Evolutionary conservation across 2,113 vertebrate genomes (phyloP).

Genomic region (Ceyx melanurus): DNA sequence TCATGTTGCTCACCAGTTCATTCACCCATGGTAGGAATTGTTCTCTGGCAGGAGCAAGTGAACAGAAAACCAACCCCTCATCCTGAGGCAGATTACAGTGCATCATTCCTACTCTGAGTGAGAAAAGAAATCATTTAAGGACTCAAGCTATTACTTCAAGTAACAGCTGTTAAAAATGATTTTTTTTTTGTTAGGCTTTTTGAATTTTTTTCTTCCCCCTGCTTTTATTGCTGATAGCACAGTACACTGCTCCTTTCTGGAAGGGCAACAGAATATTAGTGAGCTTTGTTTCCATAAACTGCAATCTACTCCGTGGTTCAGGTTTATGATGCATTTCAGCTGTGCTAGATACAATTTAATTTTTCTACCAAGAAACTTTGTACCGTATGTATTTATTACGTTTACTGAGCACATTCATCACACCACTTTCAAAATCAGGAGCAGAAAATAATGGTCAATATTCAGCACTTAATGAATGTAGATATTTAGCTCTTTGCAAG

Average conservation of each 20-base stretch:
- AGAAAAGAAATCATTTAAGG: background rate
- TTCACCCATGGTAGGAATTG: background rate
- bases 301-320: slow-evolving; percentile 42
- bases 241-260: background rate
- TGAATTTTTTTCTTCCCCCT: background rate
- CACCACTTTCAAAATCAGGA: background rate
- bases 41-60: background rate
- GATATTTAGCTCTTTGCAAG: background rate
- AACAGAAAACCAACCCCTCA: background rate
- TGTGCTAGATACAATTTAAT: slow-evolving; percentile 43
- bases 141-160: background rate
- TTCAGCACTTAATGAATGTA: background rate
- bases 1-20: background rate
- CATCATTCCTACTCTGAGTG: background rate
- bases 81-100: background rate
- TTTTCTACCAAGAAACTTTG: slow-evolving; percentile 62
- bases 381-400: slow-evolving; percentile 38
- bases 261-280: background rate
- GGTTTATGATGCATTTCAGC: background rate
- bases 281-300: background rate
- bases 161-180: background rate
- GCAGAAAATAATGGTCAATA: background rate
- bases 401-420: slow-evolving; percentile 3
- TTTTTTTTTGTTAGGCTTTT: background rate
- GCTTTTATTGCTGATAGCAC: background rate